These are phyloP conservation scores for Penaeus japonicus DNA, from an alignment of 1,140 invertebrate species.

Conservation along the genomic window DNA sequence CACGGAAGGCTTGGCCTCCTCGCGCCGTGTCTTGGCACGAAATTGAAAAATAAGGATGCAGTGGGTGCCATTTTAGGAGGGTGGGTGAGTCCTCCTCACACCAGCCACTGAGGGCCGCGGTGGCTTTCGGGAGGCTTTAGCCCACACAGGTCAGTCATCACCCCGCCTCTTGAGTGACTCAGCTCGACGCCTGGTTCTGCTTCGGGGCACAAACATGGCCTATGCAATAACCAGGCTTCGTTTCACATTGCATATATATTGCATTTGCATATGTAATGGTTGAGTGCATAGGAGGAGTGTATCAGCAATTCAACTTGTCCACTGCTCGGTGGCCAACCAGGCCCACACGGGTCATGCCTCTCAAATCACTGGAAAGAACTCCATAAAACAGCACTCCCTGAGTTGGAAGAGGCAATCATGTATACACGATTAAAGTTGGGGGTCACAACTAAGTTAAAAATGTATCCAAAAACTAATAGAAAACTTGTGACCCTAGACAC, in stretches of 20 bases:
- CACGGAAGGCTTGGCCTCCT: slow-evolving; percentile 37
- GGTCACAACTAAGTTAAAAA: slow-evolving; percentile 50
- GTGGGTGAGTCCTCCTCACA: slow-evolving; percentile 32
- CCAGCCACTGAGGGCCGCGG: slow-evolving; percentile 18
- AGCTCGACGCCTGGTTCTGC: slow-evolving; percentile 35
- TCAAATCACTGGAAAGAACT: slow-evolving; percentile 56
- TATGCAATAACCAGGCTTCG: slow-evolving; percentile 46
- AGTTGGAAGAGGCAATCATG: slow-evolving; percentile 56
- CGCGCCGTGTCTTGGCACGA: slow-evolving; percentile 46
- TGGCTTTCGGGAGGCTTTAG: slow-evolving; percentile 1
- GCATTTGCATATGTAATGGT: slow-evolving; percentile 55
- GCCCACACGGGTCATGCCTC: slow-evolving; percentile 50
- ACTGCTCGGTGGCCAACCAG: slow-evolving; percentile 45
- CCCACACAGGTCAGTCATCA: slow-evolving; percentile 28
- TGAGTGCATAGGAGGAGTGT: slow-evolving; percentile 57
- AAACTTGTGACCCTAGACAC: slow-evolving; percentile 43
- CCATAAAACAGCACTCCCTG: slow-evolving; percentile 56
- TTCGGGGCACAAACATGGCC: slow-evolving; percentile 42
- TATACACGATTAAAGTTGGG: slow-evolving; percentile 55
- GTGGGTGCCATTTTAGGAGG: slow-evolving; percentile 48
- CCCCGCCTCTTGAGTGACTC: slow-evolving; percentile 38
- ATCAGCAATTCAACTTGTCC: slow-evolving; percentile 49
- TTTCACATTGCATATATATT: slow-evolving; percentile 56
- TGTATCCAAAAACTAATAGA: slow-evolving; percentile 33
- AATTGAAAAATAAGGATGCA: slow-evolving; percentile 46